Evolutionary conservation across 2,888 invertebrate species (phyloP), one percentile per base, ranked within the genome.

Genomic region (Hemicrepidius hirtus): DNA sequence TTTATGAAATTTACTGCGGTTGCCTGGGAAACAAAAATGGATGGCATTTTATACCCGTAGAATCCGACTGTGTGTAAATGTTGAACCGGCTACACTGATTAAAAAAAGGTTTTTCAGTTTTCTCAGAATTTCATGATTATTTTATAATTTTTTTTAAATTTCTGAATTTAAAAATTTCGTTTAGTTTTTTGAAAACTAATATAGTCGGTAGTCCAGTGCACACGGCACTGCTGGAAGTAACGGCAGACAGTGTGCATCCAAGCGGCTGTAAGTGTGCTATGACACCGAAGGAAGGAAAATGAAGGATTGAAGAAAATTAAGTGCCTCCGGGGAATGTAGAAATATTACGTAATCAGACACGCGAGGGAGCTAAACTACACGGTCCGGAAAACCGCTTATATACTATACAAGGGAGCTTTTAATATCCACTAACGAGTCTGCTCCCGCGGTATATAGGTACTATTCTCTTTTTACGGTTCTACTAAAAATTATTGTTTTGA

Each of bases 251-350:
- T 55, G 68, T 74, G 74, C 74, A 68, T 59, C 59, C 53, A 50
- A 49, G 74, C 74, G 74, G 67, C 74, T 71, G 71, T 74, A 74
- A 74, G 71, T 74, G 74, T 60, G 64, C 74, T 68, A 65, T 68
- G 74, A 74, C 74, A 71, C 74, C 74, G 81, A 82, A 80, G 75
- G 77, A 77, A 78, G 80, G 83, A 81, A 82, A 83, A 82, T 82
- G 83, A 82, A 82, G 81, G 82, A 83, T 74, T 77, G 83, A 80
- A 79, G 83, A 83, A 83, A 83, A 83, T 83, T 83, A 83, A 82
- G 83, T 80, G 83, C 81, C 81, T 78, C 80, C 75, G 75, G 82
- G 80, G 82, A 78, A 79, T 72, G 68, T 79, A 79, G 80, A 79
- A 73, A 82, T 82, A 82, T 81, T 81, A 81, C 80, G 78, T 82